Conservation (phyloP, 37 sponge, comb jelly and placozoan species). For the Bolinopsis microptera region DNA sequence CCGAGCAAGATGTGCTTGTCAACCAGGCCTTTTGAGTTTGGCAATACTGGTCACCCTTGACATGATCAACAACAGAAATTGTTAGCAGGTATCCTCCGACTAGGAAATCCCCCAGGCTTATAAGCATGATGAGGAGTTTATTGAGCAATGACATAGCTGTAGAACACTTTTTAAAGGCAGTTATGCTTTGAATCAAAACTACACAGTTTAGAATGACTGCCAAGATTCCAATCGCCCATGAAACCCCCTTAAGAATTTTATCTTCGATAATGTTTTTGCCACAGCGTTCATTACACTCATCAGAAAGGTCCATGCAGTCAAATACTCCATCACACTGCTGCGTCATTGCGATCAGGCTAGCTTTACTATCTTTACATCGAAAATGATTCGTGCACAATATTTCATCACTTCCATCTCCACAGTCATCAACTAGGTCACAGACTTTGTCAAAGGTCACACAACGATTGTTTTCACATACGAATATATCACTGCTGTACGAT, state of each 20-base stretch:
- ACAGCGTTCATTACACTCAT: conserved; percentile 37
- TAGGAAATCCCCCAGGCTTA: background rate
- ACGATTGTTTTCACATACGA: background rate
- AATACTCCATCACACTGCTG: background rate
- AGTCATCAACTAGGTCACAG: conserved; percentile 41
- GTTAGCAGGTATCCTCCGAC: background rate
- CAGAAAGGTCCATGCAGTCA: background rate
- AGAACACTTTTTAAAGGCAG: background rate
- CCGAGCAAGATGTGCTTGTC: background rate
- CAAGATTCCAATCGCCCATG: background rate
- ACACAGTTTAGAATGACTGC: background rate
- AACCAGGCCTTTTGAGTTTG: background rate
- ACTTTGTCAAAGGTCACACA: background rate
- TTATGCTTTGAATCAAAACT: background rate
- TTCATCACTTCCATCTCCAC: conserved; percentile 54
- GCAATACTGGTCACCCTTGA: background rate
- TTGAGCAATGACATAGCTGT: background rate
- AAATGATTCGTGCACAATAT: background rate
- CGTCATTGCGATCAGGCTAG: background rate
- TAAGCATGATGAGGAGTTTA: background rate
- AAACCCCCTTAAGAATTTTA: background rate
- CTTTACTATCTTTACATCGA: background rate
- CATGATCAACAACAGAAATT: background rate
- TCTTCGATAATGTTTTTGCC: background rate
- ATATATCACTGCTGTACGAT: background rate